Base-by-base conservation (phyloP, 2,797 vertebrate species). In the Melanotaenia boesemani region DNA sequence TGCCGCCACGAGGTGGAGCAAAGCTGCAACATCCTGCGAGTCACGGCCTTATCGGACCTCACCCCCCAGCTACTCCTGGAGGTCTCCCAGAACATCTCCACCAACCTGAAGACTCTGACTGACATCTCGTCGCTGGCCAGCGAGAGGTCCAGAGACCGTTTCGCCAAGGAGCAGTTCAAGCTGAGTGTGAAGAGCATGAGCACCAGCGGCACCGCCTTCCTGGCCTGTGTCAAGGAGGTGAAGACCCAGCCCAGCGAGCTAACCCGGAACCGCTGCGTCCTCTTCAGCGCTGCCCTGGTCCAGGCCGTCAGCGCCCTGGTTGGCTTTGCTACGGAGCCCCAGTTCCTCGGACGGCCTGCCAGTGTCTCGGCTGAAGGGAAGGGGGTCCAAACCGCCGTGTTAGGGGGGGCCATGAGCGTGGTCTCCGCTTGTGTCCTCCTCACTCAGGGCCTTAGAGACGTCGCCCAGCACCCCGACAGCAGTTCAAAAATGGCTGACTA, bases 331-430 rank as follows among this genome's bases (percentile, higher is more conserved):
- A 99, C 96, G 1, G 98, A 99, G 93, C 97, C 98, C 9, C 97
- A 97, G 92, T 99, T 99, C 91, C 93, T 99, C 90, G 98, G 98
- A 78, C 94, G 95, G 86, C 96, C 98, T 6, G 98, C 98, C 1
- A 87, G 91, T 60, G 91, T 99, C 82, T 96, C 96, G 70, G 76
- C 95, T 0, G 97, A 98, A 92, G 98, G 98, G 75, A 98, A 98
- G 92, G 97, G 96, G 55, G 97, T 99, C 85, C 98, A 98, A 94
- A 99, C 97, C 26, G 98, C 98, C 24, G 96, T 99, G 81, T 93
- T 99, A 67, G 98, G 98, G 7, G 98, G 98, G 16, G 98, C 97
- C 81, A 99, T 99, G 98, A 99, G 98, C 26, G 98, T 99, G 82
- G 98, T 99, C 69, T 99, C 98, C 0, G 98, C 98, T 86, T 98